Conservation (phyloP, 2,888 invertebrate genomes). For the Chrysolina haemoptera region DNA sequence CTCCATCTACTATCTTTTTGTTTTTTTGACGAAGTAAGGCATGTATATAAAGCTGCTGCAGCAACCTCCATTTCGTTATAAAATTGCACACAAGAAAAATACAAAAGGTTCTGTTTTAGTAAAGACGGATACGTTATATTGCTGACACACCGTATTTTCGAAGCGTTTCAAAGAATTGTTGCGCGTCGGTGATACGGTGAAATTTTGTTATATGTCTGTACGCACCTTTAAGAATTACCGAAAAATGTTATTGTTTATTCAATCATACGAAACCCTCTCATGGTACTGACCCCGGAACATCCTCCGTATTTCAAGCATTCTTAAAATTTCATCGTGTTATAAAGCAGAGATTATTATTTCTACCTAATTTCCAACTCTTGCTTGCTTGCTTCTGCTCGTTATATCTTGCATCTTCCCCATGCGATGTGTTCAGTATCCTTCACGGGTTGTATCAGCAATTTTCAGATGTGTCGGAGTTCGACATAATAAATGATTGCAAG, state of each 20-base stretch:
- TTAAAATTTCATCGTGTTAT: neutral
- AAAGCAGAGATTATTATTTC: conserved; percentile 13
- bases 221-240: too few relatives aligned
- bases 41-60: too few relatives aligned
- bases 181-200: too few relatives aligned
- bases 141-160: too few relatives aligned
- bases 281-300: neutral
- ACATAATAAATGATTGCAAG: conserved; percentile 33
- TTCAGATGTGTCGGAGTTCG: conserved; percentile 29
- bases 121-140: too few relatives aligned
- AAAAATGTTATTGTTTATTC: neutral
- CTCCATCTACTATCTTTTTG: too few relatives aligned
- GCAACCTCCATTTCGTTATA: too few relatives aligned
- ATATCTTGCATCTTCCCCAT: neutral
- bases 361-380: neutral
- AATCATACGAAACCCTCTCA: neutral
- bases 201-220: too few relatives aligned
- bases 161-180: too few relatives aligned
- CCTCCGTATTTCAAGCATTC: neutral
- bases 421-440: conserved; percentile 23
- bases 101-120: too few relatives aligned
- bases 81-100: too few relatives aligned
- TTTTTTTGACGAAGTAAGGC: too few relatives aligned
- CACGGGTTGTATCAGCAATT: conserved; percentile 6
- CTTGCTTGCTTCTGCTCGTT: neutral